These are phyloP conservation scores for Chelon auratus DNA, from an alignment of 2,797 vertebrate species.

Conservation along the genomic window DNA sequence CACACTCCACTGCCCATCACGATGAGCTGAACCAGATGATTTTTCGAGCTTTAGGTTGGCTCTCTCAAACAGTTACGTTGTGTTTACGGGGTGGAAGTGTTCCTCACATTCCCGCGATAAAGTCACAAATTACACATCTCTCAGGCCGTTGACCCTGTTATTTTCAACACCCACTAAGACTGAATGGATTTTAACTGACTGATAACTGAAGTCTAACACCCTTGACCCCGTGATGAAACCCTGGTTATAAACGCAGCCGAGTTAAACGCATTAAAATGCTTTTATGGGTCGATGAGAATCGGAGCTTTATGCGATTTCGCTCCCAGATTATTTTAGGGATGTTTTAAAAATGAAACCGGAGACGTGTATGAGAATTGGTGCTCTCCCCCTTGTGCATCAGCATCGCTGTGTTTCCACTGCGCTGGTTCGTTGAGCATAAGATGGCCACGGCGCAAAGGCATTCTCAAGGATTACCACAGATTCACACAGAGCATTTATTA, in stretches of 20 bases:
- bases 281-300: constrained; percentile 65
- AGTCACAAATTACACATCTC: neutral
- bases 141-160: constrained; percentile 2
- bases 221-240: constrained; percentile 31
- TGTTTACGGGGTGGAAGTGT: neutral
- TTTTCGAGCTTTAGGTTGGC: too few relatives aligned
- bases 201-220: constrained; percentile 12
- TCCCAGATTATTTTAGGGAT: constrained; percentile 50
- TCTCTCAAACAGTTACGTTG: neutral
- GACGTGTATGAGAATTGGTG: constrained; percentile 40
- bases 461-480: constrained; percentile 40
- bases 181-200: constrained; percentile 45
- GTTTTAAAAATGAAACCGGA: constrained; percentile 50
- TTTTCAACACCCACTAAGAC: constrained; percentile 35
- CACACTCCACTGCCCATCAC: too few relatives aligned
- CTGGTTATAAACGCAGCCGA: constrained; percentile 40
- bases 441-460: constrained; percentile 50
- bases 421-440: constrained; percentile 52
- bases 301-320: constrained; percentile 58
- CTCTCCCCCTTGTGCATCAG: constrained; percentile 33
- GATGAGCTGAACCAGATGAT: too few relatives aligned
- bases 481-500: constrained; percentile 36
- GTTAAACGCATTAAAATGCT: constrained; percentile 70
- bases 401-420: constrained; percentile 41
- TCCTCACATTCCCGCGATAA: neutral